Percentiles rank a stretch among this genome's conserved stretches.
phyloP scores from a whole-genome alignment of 2,113 vertebrate genomes.

The Dipodomys stephensi region DNA sequence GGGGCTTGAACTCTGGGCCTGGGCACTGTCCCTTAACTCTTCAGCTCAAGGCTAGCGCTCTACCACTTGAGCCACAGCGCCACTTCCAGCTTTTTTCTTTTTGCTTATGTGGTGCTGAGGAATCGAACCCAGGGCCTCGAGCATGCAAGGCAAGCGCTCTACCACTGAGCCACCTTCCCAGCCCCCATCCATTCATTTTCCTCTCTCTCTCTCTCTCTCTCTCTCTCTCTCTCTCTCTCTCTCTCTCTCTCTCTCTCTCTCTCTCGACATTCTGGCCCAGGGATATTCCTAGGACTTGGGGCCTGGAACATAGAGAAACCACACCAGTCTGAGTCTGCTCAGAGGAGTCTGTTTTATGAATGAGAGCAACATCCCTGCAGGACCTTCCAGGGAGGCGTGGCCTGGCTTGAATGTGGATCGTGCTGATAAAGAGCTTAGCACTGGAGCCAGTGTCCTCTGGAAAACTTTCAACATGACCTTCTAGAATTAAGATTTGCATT shows the following conservation, averaged over 20 bases:
- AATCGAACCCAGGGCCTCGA: too few relatives aligned
- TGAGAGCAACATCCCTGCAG: neutral
- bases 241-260: neutral
- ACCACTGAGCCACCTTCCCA: too few relatives aligned
- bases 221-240: too few relatives aligned
- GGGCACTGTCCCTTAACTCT: too few relatives aligned
- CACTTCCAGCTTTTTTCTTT: too few relatives aligned
- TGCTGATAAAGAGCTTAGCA: neutral
- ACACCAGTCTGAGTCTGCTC: rapidly evolving
- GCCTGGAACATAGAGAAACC: neutral
- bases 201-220: too few relatives aligned
- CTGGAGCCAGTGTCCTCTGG: neutral
- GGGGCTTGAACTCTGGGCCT: too few relatives aligned
- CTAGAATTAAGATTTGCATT: neutral
- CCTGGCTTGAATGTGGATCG: rapidly evolving
- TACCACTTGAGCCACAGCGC: too few relatives aligned
- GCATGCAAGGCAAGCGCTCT: too few relatives aligned
- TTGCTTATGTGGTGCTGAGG: too few relatives aligned
- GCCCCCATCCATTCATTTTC: too few relatives aligned
- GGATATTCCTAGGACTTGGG: neutral
- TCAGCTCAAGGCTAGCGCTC: too few relatives aligned
- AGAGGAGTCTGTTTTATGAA: neutral
- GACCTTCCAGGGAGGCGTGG: rapidly evolving
- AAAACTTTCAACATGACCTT: neutral
- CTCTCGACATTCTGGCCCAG: neutral